These are phyloP conservation scores for Arenaria interpres DNA, from an alignment of 2,113 vertebrate genomes.

Conservation along the genomic window DNA sequence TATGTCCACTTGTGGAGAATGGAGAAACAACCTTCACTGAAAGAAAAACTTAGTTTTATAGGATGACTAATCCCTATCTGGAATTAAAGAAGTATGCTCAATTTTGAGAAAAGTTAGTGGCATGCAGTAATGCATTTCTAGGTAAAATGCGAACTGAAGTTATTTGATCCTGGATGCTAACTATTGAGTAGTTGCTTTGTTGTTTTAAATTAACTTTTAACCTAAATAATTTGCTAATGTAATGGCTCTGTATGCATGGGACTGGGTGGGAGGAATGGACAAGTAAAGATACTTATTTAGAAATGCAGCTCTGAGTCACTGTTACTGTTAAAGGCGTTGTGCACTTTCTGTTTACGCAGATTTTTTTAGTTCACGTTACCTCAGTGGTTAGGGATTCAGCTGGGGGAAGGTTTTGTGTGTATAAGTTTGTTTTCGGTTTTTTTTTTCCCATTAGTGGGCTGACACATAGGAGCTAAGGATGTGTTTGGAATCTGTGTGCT, in stretches of 20 bases:
- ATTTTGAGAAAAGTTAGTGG: not conserved
- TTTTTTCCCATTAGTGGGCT: not conserved
- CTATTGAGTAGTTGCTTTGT: not conserved
- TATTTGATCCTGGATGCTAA: not conserved
- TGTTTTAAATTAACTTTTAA: not conserved
- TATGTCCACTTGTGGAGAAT: not conserved
- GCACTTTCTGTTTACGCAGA: not conserved
- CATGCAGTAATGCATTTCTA: not conserved
- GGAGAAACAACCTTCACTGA: not conserved
- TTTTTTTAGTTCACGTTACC: not conserved
- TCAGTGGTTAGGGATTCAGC: not conserved
- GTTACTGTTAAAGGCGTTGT: not conserved
- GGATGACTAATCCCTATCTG: not conserved
- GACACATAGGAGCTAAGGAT: not conserved
- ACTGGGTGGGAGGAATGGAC: not conserved
- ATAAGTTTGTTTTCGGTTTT: no score
- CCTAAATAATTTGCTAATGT: not conserved
- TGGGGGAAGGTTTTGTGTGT: not conserved
- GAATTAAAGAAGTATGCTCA: not conserved
- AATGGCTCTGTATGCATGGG: not conserved
- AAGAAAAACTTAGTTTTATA: not conserved
- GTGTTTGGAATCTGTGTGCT: not conserved
- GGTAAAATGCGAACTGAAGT: not conserved
- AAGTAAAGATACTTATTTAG: not conserved
- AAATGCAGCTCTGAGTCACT: not conserved